Evolutionary conservation across 2,888 invertebrate species (phyloP), one percentile per base, ranked within the genome.

Genomic region (Drosophila flavopinicola): DNA sequence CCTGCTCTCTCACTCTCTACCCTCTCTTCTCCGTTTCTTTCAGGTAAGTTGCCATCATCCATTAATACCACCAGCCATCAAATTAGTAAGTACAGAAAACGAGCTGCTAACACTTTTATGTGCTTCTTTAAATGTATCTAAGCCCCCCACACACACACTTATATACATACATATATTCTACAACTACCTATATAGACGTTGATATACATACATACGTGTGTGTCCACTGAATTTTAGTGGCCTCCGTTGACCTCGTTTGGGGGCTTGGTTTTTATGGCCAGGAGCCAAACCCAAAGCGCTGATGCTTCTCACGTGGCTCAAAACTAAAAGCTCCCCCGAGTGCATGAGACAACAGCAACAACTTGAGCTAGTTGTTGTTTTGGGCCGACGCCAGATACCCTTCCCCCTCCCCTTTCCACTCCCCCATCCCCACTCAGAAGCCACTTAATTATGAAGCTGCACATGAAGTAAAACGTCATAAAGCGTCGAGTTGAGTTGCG

Each of bases 401-500:
- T 11, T 1, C 11, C 27, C 23, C 0, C 45, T 1, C 10, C 20
- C 52, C 4, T n/a, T 47, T 9, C 35, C 20, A 20, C 20, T 20
- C 6, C 30, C 20, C 27, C n/a, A n/a, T n/a, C n/a, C 13, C 48
- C 51, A 44, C 20, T 17, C 48, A 52, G 69, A 45, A 83, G 75
- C 80, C 85, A 82, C 80, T 86, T 82, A 86, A 82, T 82, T 82
- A 82, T 82, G 86, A 86, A 82, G 78, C 80, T 80, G 84, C 79
- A 80, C 86, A 80, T 80, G 82, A 86, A 84, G 82, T 80, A 86
- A 86, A 86, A 80, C 87, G 87, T 82, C 87, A 86, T 84, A 82
- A 82, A 86, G 85, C 85, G 80, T 75, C 85, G 85, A 79, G 84
- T 64, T 77, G 75, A 78, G 83, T 51, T 24, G n/a, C n/a, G n/a